Percentiles rank a stretch among this genome's conserved stretches.
Conservation (phyloP, 2,888 invertebrate species). For the Aplocera efformata region DNA sequence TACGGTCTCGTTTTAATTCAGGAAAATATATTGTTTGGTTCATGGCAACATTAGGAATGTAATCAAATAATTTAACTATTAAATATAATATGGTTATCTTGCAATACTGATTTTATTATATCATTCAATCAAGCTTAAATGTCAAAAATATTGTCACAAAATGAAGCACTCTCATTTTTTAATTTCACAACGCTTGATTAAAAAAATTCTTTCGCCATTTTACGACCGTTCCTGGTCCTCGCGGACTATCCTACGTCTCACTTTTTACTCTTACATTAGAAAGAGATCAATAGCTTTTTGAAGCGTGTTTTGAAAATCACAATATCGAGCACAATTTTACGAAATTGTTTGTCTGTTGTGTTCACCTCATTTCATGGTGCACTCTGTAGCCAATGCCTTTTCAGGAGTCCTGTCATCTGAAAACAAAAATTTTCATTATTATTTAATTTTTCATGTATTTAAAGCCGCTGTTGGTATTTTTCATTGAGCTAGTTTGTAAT, state of each 20-base stretch:
- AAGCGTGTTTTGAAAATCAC: slow-evolving; percentile 54
- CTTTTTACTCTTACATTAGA: slow-evolving; percentile 44
- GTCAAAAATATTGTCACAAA: slow-evolving; percentile 53
- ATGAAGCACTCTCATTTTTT: slow-evolving; percentile 49
- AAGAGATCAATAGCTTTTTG: slow-evolving; percentile 40
- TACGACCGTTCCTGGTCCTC: slow-evolving; percentile 39
- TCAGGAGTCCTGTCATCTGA: slow-evolving; percentile 76
- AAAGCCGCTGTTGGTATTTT: neutral
- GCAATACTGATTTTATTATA: too few relatives aligned
- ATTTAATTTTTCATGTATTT: neutral
- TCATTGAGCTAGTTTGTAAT: too few relatives aligned
- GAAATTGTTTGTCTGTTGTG: slow-evolving; percentile 39
- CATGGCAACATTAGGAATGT: too few relatives aligned
- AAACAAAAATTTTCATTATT: slow-evolving; percentile 27
- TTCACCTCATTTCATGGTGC: slow-evolving; percentile 65
- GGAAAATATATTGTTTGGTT: too few relatives aligned
- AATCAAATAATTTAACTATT: neutral
- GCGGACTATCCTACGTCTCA: slow-evolving; percentile 34
- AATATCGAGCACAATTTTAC: slow-evolving; percentile 53
- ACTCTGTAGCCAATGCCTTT: slow-evolving; percentile 67
- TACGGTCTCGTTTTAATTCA: neutral
- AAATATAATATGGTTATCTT: too few relatives aligned
- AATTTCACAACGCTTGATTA: slow-evolving; percentile 73
- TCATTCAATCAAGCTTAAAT: too few relatives aligned
- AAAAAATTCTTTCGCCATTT: slow-evolving; percentile 64